These are phyloP conservation scores for Brachionus asplanchnoidis DNA, from an alignment of 1,140 invertebrate genomes.

Conservation along the genomic window DNA sequence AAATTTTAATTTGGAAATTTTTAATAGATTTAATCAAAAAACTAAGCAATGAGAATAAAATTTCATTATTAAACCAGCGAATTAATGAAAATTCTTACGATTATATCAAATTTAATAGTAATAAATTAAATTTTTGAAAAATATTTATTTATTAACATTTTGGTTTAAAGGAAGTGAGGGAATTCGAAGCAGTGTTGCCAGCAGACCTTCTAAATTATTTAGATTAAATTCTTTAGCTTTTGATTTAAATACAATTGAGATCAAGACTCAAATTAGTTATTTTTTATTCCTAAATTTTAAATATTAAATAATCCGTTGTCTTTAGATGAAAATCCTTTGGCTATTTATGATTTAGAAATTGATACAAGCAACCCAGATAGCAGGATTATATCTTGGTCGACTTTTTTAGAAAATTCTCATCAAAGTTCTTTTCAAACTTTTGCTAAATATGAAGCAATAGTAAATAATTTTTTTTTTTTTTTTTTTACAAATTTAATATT, in stretches of 20 bases:
- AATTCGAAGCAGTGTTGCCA: not conserved
- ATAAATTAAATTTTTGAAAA: not conserved
- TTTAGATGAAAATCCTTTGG: not conserved
- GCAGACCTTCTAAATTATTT: not conserved
- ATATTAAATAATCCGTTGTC: not conserved
- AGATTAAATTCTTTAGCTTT: not conserved
- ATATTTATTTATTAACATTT: not conserved
- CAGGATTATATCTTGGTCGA: not conserved
- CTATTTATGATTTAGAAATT: not conserved
- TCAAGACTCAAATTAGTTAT: not conserved
- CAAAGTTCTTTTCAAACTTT: not conserved
- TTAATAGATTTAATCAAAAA: not conserved
- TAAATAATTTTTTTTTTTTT: not conserved
- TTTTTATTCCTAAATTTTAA: not conserved
- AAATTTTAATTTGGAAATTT: not conserved
- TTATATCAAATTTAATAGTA: not conserved
- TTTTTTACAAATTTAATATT: not conserved
- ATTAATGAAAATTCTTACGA: slow-evolving; percentile 21
- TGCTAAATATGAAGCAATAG: slow-evolving; percentile 3
- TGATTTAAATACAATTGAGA: not conserved
- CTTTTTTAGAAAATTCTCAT: not conserved
- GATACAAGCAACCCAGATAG: not conserved
- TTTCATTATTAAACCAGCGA: not conserved
- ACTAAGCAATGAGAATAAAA: not conserved
- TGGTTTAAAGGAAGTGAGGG: not conserved